Evolutionary conservation across 2,113 vertebrate species (phyloP).

Genomic region (Colinus virginianus): DNA sequence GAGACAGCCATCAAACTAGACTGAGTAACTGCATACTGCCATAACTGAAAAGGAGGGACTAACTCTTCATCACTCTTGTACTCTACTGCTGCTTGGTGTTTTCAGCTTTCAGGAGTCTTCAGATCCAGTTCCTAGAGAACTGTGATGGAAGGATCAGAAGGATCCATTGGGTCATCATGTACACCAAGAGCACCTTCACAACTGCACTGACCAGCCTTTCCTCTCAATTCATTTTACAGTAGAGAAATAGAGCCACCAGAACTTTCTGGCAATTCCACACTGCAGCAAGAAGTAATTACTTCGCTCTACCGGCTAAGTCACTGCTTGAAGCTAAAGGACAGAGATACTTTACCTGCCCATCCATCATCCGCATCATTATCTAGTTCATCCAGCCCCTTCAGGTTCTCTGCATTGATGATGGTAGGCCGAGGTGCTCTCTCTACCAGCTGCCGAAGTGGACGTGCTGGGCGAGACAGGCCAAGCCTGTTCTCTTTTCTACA

Average conservation of each 20-base stretch:
- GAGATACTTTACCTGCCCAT: slow-evolving; percentile 89
- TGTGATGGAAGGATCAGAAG: slow-evolving; percentile 68
- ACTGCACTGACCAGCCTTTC: background rate
- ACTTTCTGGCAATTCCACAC: background rate
- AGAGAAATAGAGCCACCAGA: background rate
- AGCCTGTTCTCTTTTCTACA: slow-evolving; percentile 86
- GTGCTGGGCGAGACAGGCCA: slow-evolving; percentile 78
- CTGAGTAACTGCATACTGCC: fast-evolving
- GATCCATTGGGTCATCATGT: slow-evolving; percentile 72
- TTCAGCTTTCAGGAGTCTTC: slow-evolving; percentile 68
- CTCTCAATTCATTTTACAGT: background rate
- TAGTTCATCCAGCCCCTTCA: slow-evolving; percentile 95
- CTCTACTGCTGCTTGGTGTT: slow-evolving; percentile 2
- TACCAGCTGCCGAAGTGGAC: slow-evolving; percentile 85
- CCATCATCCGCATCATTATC: slow-evolving; percentile 95
- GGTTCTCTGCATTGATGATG: slow-evolving; percentile 95
- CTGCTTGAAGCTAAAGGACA: background rate
- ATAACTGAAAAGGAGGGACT: background rate
- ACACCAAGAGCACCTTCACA: slow-evolving; percentile 20
- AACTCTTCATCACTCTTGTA: background rate
- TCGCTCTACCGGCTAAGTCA: background rate
- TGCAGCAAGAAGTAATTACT: background rate
- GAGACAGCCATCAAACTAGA: background rate
- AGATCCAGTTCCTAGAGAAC: slow-evolving; percentile 43
- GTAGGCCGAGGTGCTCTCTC: slow-evolving; percentile 88